Conservation (phyloP, 37 sponge, comb jelly and placozoan species). For the Halichondria panicea region DNA sequence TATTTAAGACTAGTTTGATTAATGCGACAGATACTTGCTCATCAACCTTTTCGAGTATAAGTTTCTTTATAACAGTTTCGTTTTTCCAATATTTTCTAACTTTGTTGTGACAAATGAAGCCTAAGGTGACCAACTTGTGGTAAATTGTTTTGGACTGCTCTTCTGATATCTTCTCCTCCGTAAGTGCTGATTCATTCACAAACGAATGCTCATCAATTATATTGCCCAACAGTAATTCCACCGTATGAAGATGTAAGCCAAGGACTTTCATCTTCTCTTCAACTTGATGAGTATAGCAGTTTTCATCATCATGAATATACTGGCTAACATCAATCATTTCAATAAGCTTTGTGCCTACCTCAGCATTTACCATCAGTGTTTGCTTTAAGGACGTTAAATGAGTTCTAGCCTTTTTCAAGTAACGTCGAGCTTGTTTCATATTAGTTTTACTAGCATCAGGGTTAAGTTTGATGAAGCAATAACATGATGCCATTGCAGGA, state of each 20-base stretch:
- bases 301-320: not conserved
- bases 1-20: not conserved
- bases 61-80: not conserved
- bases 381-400: not conserved
- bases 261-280: constrained; percentile 6
- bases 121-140: not conserved
- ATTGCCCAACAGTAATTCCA: not conserved
- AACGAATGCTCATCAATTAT: not conserved
- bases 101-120: not conserved
- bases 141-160: not conserved
- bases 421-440: not conserved
- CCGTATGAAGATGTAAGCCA: constrained; percentile 3
- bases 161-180: not conserved
- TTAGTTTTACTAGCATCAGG: not conserved
- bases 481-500: constrained; percentile 12
- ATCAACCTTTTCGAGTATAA: not conserved
- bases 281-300: constrained; percentile 11
- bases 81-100: constrained; percentile 2
- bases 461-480: not conserved
- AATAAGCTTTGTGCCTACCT: not conserved
- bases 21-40: not conserved
- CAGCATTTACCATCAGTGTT: constrained; percentile 1
- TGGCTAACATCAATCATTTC: constrained; percentile 7
- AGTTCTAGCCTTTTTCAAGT: not conserved
- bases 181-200: constrained; percentile 6